Evolutionary conservation across 2,797 vertebrate genomes (phyloP).

Genomic region (Lagocephalus sceleratus): DNA sequence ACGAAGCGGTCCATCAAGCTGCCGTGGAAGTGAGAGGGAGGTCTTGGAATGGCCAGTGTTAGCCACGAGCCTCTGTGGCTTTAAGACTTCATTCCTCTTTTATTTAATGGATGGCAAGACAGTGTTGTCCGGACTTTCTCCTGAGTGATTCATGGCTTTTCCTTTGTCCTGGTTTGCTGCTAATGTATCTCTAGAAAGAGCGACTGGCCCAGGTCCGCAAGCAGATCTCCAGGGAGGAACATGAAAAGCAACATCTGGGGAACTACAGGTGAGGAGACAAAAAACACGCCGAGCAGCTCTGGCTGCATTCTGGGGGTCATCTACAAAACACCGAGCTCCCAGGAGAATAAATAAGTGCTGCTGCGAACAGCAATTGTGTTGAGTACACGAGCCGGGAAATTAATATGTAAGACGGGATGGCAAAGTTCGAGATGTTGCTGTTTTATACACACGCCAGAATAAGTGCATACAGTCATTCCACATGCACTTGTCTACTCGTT

Average conservation of each 20-base stretch:
- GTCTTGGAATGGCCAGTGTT: constrained; percentile 46
- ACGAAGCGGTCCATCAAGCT: constrained; percentile 58
- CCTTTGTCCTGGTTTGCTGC: constrained; percentile 17
- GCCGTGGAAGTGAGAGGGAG: constrained; percentile 48
- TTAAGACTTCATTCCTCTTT: constrained; percentile 17
- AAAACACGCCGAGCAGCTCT: constrained; percentile 21
- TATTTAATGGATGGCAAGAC: constrained; percentile 1
- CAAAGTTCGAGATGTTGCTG: background rate
- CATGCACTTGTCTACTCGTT: background rate
- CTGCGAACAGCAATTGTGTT: constrained; percentile 19
- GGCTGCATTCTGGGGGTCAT: constrained; percentile 58
- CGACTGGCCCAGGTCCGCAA: constrained; percentile 93
- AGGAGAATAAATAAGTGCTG: constrained; percentile 40
- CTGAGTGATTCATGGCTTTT: constrained; percentile 16
- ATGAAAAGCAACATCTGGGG: constrained; percentile 95
- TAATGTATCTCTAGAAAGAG: constrained; percentile 85
- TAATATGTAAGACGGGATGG: constrained; percentile 22
- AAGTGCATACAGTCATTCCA: constrained; percentile 1
- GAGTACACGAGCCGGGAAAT: constrained; percentile 19
- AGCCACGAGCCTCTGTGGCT: constrained; percentile 1
- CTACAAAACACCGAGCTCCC: constrained; percentile 38
- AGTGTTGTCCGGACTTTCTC: constrained; percentile 4
- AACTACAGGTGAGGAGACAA: constrained; percentile 90
- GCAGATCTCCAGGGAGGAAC: constrained; percentile 92
- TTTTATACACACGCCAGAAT: background rate